These are phyloP conservation scores for Protobothrops mucrosquamatus DNA, from an alignment of 2,113 vertebrate species.

Conservation along the genomic window DNA sequence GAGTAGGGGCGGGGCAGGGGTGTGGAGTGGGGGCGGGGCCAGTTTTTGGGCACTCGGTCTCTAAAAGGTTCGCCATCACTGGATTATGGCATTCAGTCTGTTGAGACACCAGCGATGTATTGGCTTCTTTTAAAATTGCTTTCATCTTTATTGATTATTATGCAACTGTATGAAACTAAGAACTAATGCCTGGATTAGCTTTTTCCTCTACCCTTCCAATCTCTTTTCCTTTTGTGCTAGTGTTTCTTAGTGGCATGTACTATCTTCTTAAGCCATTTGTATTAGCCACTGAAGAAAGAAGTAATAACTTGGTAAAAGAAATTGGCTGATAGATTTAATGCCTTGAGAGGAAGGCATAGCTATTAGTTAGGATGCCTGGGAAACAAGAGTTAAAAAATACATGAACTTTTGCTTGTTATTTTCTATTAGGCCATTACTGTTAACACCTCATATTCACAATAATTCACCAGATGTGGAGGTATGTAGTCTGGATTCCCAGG, in stretches of 20 bases:
- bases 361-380: background rate
- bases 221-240: background rate
- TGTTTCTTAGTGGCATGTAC: background rate
- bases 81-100: background rate
- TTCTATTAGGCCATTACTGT: background rate
- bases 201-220: background rate
- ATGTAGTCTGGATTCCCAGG: background rate
- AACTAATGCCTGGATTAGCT: background rate
- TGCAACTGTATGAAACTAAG: background rate
- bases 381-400: background rate
- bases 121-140: background rate
- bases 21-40: too few relatives aligned
- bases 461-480: background rate
- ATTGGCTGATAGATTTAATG: background rate
- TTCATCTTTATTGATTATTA: background rate
- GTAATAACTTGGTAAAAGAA: background rate
- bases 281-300: background rate
- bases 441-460: background rate
- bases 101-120: background rate
- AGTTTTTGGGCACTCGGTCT: too few relatives aligned
- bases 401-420: background rate
- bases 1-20: too few relatives aligned
- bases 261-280: background rate
- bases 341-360: background rate
- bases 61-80: too few relatives aligned